Evolutionary conservation across 1,140 invertebrate species (phyloP), one percentile per base, ranked within the genome.

Genomic region (Tribolium castaneum): DNA sequence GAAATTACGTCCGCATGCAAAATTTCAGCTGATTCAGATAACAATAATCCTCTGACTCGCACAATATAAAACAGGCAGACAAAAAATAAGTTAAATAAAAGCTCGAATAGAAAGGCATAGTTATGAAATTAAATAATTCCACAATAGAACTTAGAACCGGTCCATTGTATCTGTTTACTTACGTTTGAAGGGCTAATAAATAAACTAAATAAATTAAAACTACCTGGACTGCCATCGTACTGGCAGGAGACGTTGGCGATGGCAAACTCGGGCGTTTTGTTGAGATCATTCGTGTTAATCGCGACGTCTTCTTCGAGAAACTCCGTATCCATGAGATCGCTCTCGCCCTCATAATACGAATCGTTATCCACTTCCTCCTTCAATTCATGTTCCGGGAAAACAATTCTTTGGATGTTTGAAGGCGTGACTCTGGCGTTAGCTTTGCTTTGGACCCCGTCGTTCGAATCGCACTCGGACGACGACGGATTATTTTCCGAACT

Each of bases 171-270:
- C 16, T 19, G 2, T 19, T 19, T 1, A n/a, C n/a, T n/a, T n/a
- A n/a, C n/a, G n/a, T n/a, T n/a, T n/a, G n/a, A n/a, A n/a, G n/a
- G n/a, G n/a, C n/a, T n/a, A 19, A 19, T 19, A 19, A 19, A 19
- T 19, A 19, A 19, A 19, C 16, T 2, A 19, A 19, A 19, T 19
- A 19, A 45, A 45, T 45, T 1, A 19, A 19, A 19, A 19, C 16
- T 82, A 84, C 84, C 88, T 85, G 76, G 86, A 82, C 80, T 88
- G 82, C 72, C 86, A 86, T 85, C 86, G 80, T 91, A 91, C 82
- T 91, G 89, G 75, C 90, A 91, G 66, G 89, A 90, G 35, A 91
- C 90, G 83, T 91, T 91, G n/a, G 90, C 89, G 78, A 91, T 90
- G 14, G 90, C 89, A 82, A 88, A 90, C 51, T 90, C 88, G 84